Conservation (phyloP, 2,113 vertebrate species). For the Pangasianodon gigas region DNA sequence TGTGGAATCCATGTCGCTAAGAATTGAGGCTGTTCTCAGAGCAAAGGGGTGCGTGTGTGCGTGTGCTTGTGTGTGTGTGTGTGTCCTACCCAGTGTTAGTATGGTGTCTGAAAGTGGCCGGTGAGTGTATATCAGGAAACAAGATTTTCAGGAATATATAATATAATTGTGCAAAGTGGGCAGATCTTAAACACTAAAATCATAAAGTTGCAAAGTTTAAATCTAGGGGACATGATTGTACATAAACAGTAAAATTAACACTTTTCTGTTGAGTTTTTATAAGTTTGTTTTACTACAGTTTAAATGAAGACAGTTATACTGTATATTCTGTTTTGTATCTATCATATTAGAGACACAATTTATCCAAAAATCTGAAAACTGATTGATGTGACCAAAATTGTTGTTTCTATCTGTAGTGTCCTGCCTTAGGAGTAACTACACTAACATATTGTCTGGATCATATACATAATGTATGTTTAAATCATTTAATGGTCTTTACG, state of each 20-base stretch:
- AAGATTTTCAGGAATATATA: neutral
- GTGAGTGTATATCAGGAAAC: neutral
- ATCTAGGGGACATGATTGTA: neutral
- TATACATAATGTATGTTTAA: neutral
- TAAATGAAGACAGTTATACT: neutral
- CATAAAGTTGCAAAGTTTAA: neutral
- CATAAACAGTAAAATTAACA: neutral
- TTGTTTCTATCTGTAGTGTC: neutral
- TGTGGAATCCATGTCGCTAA: neutral
- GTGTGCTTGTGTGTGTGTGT: neutral
- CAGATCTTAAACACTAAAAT: neutral
- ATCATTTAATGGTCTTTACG: neutral
- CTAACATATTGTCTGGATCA: neutral
- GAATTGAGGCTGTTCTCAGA: neutral
- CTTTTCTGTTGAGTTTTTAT: neutral
- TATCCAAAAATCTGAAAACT: neutral
- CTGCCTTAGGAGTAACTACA: neutral
- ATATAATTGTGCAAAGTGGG: neutral
- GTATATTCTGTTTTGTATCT: neutral
- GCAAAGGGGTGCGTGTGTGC: neutral
- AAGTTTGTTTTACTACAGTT: neutral
- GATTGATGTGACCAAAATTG: neutral
- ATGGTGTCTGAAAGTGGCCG: too few relatives aligned
- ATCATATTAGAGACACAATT: neutral
- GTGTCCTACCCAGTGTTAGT: neutral